Base-by-base conservation (phyloP, 2,888 invertebrate species). In the Drosophila borealis region DNA sequence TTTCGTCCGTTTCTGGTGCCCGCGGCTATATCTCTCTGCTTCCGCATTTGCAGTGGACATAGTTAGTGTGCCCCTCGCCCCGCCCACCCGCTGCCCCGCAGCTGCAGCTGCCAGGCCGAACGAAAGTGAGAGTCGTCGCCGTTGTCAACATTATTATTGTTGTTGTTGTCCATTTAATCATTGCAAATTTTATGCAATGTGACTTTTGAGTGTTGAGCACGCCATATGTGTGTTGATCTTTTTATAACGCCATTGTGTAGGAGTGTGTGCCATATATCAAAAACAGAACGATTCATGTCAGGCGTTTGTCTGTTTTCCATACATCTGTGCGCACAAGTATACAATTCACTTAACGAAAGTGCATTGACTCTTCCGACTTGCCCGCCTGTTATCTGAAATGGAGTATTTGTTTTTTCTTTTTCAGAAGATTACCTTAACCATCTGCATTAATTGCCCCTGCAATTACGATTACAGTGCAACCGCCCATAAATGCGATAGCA, bases 101-200 rank as follows among this genome's bases (percentile, higher is more conserved):
- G 34, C 17, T 17, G n/a, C n/a, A 19, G 36, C 53, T 44, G 42
- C 14, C 48, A 46, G 6, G 29, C 44, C 56, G 59, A 85, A 70
- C 78, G 80, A 83, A 86, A 83, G 83, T 86, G 78, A 82, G 83
- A 82, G 67, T 56, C 8, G 25, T 8, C 25, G 25, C 21, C 36
- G 59, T 54, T 62, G 60, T 51, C 65, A 57, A n/a, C 53, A 54
- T 39, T 36, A 25, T 39, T 48, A 49, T 44, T 33, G 42, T 65
- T 69, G 51, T 62, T 54, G 63, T 70, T 69, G 70, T 59, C 64
- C 87, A 74, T 76, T 84, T 79, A 84, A 85, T 87, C 88, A 87
- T 73, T 84, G 78, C 81, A 87, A 81, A 87, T 87, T 89, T 88
- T 88, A 83, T 83, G 83, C 83, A 88, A 83, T 86, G 80, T 80